Percentiles rank a stretch among this genome's conserved stretches.
Evolutionary conservation across 2,797 vertebrate species (phyloP).

Genomic region (Heteromormyrus szaboi): DNA sequence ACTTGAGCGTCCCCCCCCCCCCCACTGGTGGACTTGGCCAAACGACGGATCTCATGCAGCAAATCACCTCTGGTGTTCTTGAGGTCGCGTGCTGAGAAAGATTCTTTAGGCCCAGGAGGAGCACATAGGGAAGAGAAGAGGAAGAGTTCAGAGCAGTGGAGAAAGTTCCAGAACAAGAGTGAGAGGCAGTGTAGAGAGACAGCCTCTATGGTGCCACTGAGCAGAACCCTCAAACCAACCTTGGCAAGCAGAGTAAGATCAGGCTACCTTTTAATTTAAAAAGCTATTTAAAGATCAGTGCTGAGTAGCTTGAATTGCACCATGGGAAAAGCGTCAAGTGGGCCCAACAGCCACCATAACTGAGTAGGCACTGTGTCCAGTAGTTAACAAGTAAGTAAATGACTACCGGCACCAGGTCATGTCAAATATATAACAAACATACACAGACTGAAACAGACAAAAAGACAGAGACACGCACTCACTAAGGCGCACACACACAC

Average conservation of each 20-base stretch:
- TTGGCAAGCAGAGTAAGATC: background rate
- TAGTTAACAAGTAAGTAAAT: conserved; percentile 48
- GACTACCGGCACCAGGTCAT: conserved; percentile 40
- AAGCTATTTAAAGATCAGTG: background rate
- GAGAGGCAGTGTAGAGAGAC: conserved; percentile 24
- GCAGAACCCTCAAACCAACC: background rate
- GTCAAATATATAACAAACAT: conserved; percentile 29
- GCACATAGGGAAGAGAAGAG: conserved; percentile 55
- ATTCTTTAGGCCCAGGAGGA: conserved; percentile 80
- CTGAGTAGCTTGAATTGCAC: background rate
- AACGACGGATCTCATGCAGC: conserved; percentile 66
- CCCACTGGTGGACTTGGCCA: conserved; percentile 40
- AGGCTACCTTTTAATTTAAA: background rate
- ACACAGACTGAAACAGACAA: conserved; percentile 17
- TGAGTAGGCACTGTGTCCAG: background rate
- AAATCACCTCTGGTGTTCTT: conserved; percentile 99
- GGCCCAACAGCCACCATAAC: background rate
- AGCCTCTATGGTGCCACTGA: background rate
- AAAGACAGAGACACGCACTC: background rate
- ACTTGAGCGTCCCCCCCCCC: background rate
- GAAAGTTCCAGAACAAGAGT: conserved; percentile 30
- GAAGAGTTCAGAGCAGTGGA: conserved; percentile 17
- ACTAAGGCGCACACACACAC: conserved; percentile 36
- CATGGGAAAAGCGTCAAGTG: background rate
- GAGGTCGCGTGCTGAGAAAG: conserved; percentile 97